Conservation (phyloP, 2,797 vertebrate genomes). For the Cossypha dichroa region DNA sequence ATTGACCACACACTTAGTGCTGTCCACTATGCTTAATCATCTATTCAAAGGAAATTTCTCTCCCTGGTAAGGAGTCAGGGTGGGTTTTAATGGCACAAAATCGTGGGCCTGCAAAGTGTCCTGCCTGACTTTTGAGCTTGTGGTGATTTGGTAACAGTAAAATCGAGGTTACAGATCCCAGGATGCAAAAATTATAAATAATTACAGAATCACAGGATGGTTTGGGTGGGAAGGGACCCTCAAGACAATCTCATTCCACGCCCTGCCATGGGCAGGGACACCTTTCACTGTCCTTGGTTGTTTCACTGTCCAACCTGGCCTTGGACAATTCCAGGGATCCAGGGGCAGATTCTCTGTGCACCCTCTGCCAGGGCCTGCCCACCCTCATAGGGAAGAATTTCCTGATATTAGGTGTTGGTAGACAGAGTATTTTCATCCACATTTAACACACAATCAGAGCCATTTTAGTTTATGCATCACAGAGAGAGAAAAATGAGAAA, state of each 20-base stretch:
- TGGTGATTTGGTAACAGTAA: neutral
- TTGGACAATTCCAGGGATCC: neutral
- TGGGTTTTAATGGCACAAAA: neutral
- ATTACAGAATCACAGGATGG: neutral
- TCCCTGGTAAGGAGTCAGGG: neutral
- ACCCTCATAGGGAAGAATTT: neutral
- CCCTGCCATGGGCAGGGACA: neutral
- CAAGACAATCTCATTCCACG: fast-evolving
- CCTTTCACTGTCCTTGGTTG: fast-evolving
- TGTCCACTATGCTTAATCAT: conserved; percentile 35
- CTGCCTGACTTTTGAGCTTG: neutral
- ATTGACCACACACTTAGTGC: conserved; percentile 52
- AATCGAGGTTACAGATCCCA: neutral
- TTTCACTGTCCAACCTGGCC: fast-evolving
- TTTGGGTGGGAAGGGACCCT: neutral
- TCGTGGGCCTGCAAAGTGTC: neutral
- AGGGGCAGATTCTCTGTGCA: neutral
- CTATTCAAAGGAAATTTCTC: conserved; percentile 19
- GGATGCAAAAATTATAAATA: neutral
- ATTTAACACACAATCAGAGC: neutral
- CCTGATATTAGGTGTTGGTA: neutral
- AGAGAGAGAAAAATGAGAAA: neutral
- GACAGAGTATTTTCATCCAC: neutral
- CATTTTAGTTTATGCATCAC: neutral
- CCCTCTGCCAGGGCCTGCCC: fast-evolving